Percentiles rank a stretch among this genome's conserved stretches.
Evolutionary conservation across 2,888 invertebrate genomes (phyloP).

Genomic region (Hybos culiciformis): DNA sequence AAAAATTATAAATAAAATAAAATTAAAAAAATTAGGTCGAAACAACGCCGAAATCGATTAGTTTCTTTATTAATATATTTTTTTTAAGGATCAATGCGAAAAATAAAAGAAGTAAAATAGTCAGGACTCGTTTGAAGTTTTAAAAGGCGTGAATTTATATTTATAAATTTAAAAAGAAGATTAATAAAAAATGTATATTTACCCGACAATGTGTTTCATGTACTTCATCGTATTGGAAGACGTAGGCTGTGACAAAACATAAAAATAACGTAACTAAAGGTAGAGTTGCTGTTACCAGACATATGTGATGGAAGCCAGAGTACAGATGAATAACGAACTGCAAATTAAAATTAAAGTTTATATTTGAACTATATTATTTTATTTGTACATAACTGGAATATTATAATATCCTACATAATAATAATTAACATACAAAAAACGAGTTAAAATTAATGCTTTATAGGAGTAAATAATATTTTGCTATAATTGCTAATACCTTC

Average conservation of each 20-base stretch:
- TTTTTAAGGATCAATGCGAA: too few relatives aligned
- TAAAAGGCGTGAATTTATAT: background rate
- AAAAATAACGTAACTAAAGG: slow-evolving; percentile 72
- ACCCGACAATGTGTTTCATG: slow-evolving; percentile 92
- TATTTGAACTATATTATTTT: background rate
- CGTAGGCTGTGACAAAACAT: slow-evolving; percentile 78
- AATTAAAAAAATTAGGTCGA: too few relatives aligned
- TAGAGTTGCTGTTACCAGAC: slow-evolving; percentile 69
- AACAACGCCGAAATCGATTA: too few relatives aligned
- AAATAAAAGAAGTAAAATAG: background rate
- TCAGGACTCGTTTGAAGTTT: background rate
- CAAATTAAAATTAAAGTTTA: slow-evolving; percentile 14
- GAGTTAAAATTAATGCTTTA: too few relatives aligned
- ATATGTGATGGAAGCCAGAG: slow-evolving; percentile 64
- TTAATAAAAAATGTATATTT: slow-evolving; percentile 33
- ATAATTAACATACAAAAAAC: too few relatives aligned
- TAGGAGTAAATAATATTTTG: too few relatives aligned
- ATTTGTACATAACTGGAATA: too few relatives aligned
- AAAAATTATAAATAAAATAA: too few relatives aligned
- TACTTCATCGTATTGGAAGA: slow-evolving; percentile 85
- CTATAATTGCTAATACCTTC: too few relatives aligned
- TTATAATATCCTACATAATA: too few relatives aligned
- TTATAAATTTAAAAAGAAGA: background rate
- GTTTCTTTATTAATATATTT: too few relatives aligned
- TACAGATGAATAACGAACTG: slow-evolving; percentile 53